Base-by-base conservation (phyloP, 2,888 invertebrate species). In the Stenolophus ochropezus region DNA sequence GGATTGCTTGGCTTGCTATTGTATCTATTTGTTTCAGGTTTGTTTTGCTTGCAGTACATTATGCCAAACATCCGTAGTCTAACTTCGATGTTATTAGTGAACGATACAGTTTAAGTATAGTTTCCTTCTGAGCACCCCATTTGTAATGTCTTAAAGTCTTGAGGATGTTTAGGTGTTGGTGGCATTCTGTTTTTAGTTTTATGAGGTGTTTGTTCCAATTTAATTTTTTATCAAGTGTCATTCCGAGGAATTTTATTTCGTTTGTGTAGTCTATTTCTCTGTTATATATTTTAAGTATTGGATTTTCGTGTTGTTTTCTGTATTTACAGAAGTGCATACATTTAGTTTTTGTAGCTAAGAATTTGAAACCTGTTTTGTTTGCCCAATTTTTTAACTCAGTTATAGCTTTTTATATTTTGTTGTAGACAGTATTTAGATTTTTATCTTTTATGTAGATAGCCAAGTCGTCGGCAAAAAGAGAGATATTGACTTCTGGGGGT, bases 41-140 rank as follows among this genome's bases (percentile, higher is more conserved):
- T 11, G 65, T 20, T 42, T 47, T 65, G 11, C 25, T 21, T 14
- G 79, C 47, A 8, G 21, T 69, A 16, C 21, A n/a, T 25, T 75
- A 81, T 0, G 58, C 18, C 8, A 27, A 6, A 20, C 56, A 56
- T 5, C 81, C 81, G 23, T 81, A 81, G 18, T 80, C 78, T 69
- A 78, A 6, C 42, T 78, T 61, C 4, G 78, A 49, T 65, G 65
- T 75, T 18, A 33, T 53, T 25, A 33, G 27, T 14, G 75, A n/a
- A 25, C 16, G 14, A n/a, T 56, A 33, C 0, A 56, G 8, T 56
- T 25, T 56, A 3, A 56, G 2, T 3, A 51, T 75, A 11, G 27
- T 14, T 14, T 56, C 47, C 56, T 56, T 51, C 6, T 51, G 56
- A 23, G 75, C 75, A 42, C 71, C 71, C 42, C 71, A 71, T 33